phyloP scores from a whole-genome alignment of 2,797 vertebrate species.

The Brachyalestes nurse region DNA sequence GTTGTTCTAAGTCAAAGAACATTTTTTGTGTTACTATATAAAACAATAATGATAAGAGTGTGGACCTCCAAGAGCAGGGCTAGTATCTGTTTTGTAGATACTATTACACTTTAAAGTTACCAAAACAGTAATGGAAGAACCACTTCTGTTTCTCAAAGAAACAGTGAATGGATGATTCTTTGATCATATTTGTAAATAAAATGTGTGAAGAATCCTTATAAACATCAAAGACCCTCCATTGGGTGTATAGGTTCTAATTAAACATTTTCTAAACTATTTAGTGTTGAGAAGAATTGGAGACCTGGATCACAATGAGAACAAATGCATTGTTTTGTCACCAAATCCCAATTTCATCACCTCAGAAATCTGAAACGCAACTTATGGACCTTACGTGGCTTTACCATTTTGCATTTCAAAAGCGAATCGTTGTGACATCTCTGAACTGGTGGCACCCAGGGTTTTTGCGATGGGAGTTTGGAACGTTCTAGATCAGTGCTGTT shows the following conservation, averaged over 20 bases:
- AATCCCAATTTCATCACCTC: background rate
- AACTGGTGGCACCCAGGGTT: background rate
- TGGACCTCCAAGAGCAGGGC: background rate
- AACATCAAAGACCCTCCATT: too few species aligned
- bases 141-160: background rate
- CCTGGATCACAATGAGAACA: background rate
- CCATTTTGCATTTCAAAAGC: constrained; percentile 29
- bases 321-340: background rate
- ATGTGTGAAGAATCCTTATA: too few species aligned
- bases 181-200: background rate
- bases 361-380: background rate
- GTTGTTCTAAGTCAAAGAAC: too few species aligned
- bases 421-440: constrained; percentile 18
- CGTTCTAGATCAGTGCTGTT: constrained; percentile 48
- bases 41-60: too few species aligned
- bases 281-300: too few species aligned
- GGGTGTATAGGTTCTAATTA: too few species aligned
- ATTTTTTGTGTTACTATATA: too few species aligned
- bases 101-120: background rate
- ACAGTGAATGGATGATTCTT: background rate
- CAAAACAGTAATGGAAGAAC: background rate
- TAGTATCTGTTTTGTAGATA: background rate
- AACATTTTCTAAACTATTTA: too few species aligned
- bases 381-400: background rate
- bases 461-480: background rate